phyloP scores from a whole-genome alignment of 2,888 invertebrate species.

The Chymomyza caudatula region DNA sequence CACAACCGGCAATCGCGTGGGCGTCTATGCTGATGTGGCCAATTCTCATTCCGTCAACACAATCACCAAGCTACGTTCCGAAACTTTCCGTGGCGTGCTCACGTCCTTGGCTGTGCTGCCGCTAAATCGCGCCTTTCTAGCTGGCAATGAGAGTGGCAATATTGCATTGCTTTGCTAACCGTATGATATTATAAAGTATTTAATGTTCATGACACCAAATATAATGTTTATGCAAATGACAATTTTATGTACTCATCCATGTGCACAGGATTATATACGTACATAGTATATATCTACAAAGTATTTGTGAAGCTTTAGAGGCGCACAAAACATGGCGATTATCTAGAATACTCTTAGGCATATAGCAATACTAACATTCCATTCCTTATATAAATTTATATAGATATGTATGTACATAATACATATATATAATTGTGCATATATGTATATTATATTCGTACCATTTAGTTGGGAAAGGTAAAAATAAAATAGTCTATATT shows the following conservation, averaged over 20 bases:
- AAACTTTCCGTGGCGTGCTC: constrained; percentile 93
- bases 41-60: constrained; percentile 87
- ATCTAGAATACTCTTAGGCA: not conserved
- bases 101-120: constrained; percentile 94
- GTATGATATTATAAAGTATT: not conserved
- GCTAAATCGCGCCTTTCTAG: constrained; percentile 90
- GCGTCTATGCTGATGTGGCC: constrained; percentile 85
- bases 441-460: not conserved
- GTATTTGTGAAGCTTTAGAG: constrained; percentile 4
- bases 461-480: not conserved
- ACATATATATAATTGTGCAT: not conserved
- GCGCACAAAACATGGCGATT: constrained; percentile 4
- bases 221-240: constrained; percentile 45
- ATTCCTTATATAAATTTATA: constrained; percentile 20
- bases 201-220: constrained; percentile 49
- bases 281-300: constrained; percentile 23
- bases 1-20: constrained; percentile 94
- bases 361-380: not conserved
- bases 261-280: constrained; percentile 33
- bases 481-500: not conserved
- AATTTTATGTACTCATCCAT: constrained; percentile 18
- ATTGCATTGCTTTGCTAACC: constrained; percentile 88
- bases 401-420: constrained; percentile 1
- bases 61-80: constrained; percentile 90
- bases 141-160: constrained; percentile 95